Base-by-base conservation (phyloP, 2,797 vertebrate species). In the Phataginus tricuspis region DNA sequence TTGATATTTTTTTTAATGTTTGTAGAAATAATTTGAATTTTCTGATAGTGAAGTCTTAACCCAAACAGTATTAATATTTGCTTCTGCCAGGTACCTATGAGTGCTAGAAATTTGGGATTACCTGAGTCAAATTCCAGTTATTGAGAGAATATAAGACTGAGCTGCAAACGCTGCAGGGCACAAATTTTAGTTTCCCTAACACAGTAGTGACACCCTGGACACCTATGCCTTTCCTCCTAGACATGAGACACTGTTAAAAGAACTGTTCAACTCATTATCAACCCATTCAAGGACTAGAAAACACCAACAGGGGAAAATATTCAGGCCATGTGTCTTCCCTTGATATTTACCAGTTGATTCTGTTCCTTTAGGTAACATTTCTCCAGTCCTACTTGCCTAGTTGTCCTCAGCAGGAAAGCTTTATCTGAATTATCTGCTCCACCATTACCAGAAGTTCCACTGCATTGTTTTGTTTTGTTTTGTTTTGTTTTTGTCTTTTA, bases 151-250 rank as follows among this genome's bases (percentile, higher is more conserved):
- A 45, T 2, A 84, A 83, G 57, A 75, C 27, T 39, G 27, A 55
- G 3, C 34, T n/a, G 2, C 1, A 69, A 8, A 55, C 13, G 21
- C 27, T 23, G 1, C 19, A 21, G 5, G 15, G 2, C 27, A 39
- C 10, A 42, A n/a, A 10, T 23, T 66, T 55, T n/a, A n/a, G 39
- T 37, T 88, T 66, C 53, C 7, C 49, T 29, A 45, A 29, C 68
- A 4, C 14, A 37, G 0, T 68, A 12, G 37, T 12, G 12, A 21
- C 18, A 27, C 53, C 9, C 5, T 42, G n/a, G 2, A 75, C 9
- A 64, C 49, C 25, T 37, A n/a, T 12, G 14, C 15, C 37, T 64
- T 37, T 79, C 4, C 10, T 55, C 23, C 82, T 49, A 51, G 18
- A 21, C n/a, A 27, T 42, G 29, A 69, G 27, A 68, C n/a, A 2